Evolutionary conservation across 2,113 vertebrate species (phyloP), one percentile per base, ranked within the genome.

Genomic region (Perccottus glenii): DNA sequence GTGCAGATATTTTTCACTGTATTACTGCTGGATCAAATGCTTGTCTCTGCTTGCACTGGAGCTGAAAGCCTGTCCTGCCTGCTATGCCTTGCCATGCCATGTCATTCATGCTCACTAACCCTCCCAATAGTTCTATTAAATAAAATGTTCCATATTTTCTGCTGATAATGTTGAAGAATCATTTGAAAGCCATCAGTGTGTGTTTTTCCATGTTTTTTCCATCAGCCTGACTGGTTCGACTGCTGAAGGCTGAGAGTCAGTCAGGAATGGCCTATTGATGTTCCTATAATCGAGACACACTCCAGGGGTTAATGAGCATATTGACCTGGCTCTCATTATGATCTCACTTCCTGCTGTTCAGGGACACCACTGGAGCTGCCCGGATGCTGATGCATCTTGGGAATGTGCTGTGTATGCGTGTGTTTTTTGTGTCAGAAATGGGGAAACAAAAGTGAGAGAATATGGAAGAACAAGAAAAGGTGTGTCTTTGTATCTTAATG

Each of bases 261-360:
- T 74, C 64, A 78, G 47, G 44, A 49, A 57, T 51, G 75, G 51
- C 71, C 82, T 88, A 87, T 89, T 82, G 89, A 89, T 76, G 78
- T 82, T 80, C 68, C 72, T 53, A 78, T 88, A 74, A 91, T 87
- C 81, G 83, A 69, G 67, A 80, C 59, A 63, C 87, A 71, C 85
- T 73, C 63, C 80, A 83, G 84, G 80, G 78, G 84, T 86, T 88
- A 89, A 89, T 85, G 82, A 89, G 75, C 71, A 57, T 83, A 90
- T 88, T 86, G 89, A 90, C 88, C 73, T 0, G 15, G 64, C 63
- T 73, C 62, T 86, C 67, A 81, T 82, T 84, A 89, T 88, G 80
- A 87, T 79, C 85, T 88, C 83, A 86, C 86, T 90, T 86, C 86
- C 86, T 91, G 77, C 83, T 84, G 86, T 73, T 86, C 33, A 3